A percentile compares a stretch with the other conserved stretches of the same genome.
Conservation (phyloP, 1,140 invertebrate species). For the Sarcophaga bullata region DNA sequence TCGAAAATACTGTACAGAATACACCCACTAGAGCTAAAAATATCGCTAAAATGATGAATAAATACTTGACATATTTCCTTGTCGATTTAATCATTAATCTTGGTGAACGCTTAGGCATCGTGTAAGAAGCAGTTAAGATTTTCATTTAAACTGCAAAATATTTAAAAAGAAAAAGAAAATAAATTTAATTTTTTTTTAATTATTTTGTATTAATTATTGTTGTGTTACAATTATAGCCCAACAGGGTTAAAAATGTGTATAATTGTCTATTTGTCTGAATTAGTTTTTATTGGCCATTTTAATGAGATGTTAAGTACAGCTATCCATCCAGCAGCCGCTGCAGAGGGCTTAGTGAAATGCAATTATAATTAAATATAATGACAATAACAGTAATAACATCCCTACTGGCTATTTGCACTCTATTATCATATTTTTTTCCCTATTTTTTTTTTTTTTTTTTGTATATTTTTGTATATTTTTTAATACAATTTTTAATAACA, state of each 20-base stretch:
- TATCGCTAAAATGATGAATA: neutral
- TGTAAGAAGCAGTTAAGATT: neutral
- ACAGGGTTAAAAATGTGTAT: too few relatives aligned
- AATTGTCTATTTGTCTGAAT: too few relatives aligned
- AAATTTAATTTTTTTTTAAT: too few relatives aligned
- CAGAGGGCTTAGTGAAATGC: too few relatives aligned
- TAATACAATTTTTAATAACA: neutral
- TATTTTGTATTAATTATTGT: too few relatives aligned
- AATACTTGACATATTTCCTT: slow-evolving; percentile 9
- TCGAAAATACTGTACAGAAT: slow-evolving; percentile 5
- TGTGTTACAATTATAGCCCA: too few relatives aligned
- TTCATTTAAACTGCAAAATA: too few relatives aligned
- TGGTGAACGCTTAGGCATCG: neutral
- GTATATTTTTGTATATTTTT: neutral
- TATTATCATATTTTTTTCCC: neutral
- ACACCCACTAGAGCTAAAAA: neutral
- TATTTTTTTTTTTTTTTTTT: too few relatives aligned
- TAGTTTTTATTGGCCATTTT: too few relatives aligned
- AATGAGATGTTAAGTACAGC: too few relatives aligned
- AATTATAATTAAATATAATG: neutral
- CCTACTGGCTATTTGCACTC: neutral
- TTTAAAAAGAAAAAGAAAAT: too few relatives aligned
- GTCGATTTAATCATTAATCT: slow-evolving; percentile 15
- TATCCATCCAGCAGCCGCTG: too few relatives aligned
- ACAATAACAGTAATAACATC: neutral